Base-by-base conservation (phyloP, 1,140 invertebrate species). In the Pachypeltis micranthus region DNA sequence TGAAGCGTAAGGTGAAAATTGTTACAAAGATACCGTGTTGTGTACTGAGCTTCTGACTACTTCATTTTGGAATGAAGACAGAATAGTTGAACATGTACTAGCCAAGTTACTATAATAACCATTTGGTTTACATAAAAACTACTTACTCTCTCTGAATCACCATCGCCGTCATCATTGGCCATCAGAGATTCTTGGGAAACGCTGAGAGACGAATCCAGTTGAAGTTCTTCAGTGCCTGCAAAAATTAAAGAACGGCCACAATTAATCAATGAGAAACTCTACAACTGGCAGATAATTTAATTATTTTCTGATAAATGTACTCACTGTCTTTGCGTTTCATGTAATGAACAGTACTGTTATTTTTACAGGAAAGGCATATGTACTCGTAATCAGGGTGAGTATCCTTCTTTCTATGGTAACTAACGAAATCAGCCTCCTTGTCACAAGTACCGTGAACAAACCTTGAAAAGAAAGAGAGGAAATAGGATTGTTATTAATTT, bases 391-490 rank as follows among this genome's bases (percentile, higher is more conserved):
- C 82, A 0, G 88, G 85, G 70, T 90, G 87, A 24, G 79, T 74
- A 69, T 91, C 88, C 71, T 88, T 90, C 66, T 85, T 86, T 61
- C 83, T 81, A 65, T 88, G 84, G 71, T 92, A 89, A 21, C 83
- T 82, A 25, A 77, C 72, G 23, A 88, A 78, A 72, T 95, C 91
- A 10, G 92, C 90, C 66, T 91, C 88, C 7, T 85, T 80, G 77
- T 96, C 94, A 77, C 94, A 98, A 51, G 85, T 87, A 28, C 87
- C 88, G 74, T 98, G 94, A 27, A 97, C 93, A 77, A 91, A 93
- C 72, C 89, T 93, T 69, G 29, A 71, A 69, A 61, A 58, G 63
- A 66, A 31, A 19, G n/a, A 51, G 24, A 57, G 21, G 14, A n/a
- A n/a, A n/a, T n/a, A n/a, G n/a, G n/a, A n/a, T n/a, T n/a, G n/a